Evolutionary conservation across 2,888 invertebrate species (phyloP), one percentile per base, ranked within the genome.

Genomic region (Sclerodermus sp.): DNA sequence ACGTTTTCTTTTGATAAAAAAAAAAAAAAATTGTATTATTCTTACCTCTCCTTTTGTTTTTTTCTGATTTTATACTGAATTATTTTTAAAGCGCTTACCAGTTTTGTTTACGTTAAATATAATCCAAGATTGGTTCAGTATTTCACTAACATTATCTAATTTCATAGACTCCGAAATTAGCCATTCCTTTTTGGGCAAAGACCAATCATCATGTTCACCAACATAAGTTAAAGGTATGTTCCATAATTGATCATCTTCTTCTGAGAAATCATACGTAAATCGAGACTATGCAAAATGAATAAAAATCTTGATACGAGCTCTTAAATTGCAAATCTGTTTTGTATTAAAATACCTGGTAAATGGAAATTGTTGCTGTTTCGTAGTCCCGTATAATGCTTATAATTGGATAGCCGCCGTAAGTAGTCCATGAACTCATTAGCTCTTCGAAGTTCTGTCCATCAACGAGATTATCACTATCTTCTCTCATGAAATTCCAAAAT

Each of bases 331-430:
- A n/a, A n/a, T n/a, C n/a, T n/a, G n/a, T n/a, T n/a, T n/a, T n/a
- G n/a, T n/a, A n/a, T n/a, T n/a, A n/a, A n/a, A 23, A 45, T 57
- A 76, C 76, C 72, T 76, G 76, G 18, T 57, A 57, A 41, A 74
- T 39, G 1, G 42, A 41, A 3, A 66, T 66, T 1, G 67, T 59
- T 36, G 53, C 63, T 4, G 57, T 53, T 5, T 66, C 57, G 12
- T 74, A 72, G 48, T 70, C 55, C 49, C 74, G 66, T 8, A 52
- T 57, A n/a, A 75, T 64, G 9, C 62, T 73, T n/a, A 77, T 50
- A 5, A 75, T 44, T 2, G 77, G 77, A 62, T 73, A 77, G 31
- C 77, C 77, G 31, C 62, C 58, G 42, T 68, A 64, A n/a, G 44
- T 45, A 6, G 61, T 67, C 74, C 76, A 76, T 9, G 64, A 58